Evolutionary conservation across 1,140 invertebrate species (phyloP), one percentile per base, ranked within the genome.

Genomic region (Drosophila jambulina): DNA sequence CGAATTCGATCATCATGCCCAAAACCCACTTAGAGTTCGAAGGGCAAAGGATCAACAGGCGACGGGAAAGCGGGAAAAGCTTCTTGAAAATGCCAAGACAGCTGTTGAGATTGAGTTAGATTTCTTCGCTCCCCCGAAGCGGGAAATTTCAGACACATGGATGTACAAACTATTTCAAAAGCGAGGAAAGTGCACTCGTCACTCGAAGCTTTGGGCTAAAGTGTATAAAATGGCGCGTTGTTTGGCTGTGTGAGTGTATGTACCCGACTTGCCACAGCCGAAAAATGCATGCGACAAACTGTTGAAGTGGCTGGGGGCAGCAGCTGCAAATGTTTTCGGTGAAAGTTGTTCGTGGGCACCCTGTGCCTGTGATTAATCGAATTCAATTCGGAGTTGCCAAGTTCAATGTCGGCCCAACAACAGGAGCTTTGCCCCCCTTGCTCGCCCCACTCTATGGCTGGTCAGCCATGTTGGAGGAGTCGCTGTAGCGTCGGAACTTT

Each of bases 151-250:
- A 29, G n/a, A 53, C 13, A 53, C 13, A 45, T 15, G n/a, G n/a
- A 29, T 13, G n/a, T 5, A 27, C 13, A n/a, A 51, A 29, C 49
- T 23, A 34, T 43, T 46, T 48, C 15, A 17, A 13, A 23, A 38
- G 34, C 56, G 57, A 56, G 57, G 64, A 60, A 80, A 75, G 62
- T 78, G 54, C 71, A 38, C 29, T 49, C 32, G 56, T 54, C 60
- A 43, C 38, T 56, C 38, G 62, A 77, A 87, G 84, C 84, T 88
- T 88, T 77, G 77, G 69, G 80, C 60, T 64, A 78, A 87, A 88
- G 72, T 88, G 88, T 38, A 78, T 87, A 83, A 87, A 87, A 87
- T 83, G 84, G 84, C 84, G 84, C 70, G 78, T 53, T 57, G 19
- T 25, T 23, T 13, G 21, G 23, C 21, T 21, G 43, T 57, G 23